phyloP scores from a whole-genome alignment of 1,140 invertebrate genomes.

The Hydropsyche tenuis region DNA sequence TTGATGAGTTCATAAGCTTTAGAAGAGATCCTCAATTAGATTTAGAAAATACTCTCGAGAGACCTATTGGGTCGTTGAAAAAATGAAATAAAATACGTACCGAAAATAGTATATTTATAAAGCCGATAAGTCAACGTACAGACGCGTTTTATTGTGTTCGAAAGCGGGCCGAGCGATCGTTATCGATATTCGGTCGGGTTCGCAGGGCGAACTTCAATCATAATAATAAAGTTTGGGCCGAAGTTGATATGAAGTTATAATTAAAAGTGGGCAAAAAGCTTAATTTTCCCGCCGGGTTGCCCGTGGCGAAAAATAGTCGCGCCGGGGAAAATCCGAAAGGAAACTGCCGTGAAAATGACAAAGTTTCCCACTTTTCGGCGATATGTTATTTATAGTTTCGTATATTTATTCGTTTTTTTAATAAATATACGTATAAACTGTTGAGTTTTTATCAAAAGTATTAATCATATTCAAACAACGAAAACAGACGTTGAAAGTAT shows the following conservation, averaged over 20 bases:
- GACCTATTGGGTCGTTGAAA: no score
- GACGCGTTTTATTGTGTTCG: conserved; percentile 1
- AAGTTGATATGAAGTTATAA: conserved; percentile 32
- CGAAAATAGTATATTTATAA: no score
- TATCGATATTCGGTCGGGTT: conserved; percentile 12
- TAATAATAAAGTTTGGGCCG: conserved; percentile 14
- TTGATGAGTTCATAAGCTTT: background rate
- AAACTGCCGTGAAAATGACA: conserved; percentile 31
- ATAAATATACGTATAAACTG: no score
- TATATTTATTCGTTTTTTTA: no score
- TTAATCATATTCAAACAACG: no score
- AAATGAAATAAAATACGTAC: no score
- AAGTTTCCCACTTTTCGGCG: background rate
- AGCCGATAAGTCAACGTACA: background rate
- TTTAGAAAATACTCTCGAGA: no score
- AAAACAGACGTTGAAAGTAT: no score
- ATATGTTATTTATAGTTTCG: no score
- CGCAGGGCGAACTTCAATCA: conserved; percentile 15
- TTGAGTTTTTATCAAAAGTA: no score
- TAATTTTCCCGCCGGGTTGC: conserved; percentile 17
- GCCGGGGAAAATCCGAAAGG: conserved; percentile 2
- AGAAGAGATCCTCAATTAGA: no score
- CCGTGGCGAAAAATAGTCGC: conserved; percentile 26
- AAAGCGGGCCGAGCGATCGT: background rate
- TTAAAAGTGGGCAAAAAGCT: conserved; percentile 32